Evolutionary conservation across 1,140 invertebrate genomes (phyloP).

Genomic region (Chymomyza costata): DNA sequence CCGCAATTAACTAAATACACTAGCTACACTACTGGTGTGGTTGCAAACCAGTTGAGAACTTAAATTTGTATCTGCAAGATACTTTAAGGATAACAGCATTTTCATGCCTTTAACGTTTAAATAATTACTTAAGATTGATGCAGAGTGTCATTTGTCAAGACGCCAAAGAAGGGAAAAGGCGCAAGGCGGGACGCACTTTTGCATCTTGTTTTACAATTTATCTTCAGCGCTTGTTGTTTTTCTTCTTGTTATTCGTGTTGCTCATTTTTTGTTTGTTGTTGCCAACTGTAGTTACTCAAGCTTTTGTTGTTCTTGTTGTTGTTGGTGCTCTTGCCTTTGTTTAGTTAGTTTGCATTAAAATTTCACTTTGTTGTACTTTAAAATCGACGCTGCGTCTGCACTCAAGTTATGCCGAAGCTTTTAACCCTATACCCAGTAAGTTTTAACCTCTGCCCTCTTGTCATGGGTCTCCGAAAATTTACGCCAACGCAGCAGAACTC

Average conservation of each 20-base stretch:
- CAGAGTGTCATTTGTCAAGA: slow-evolving; percentile 72
- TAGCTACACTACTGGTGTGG: slow-evolving; percentile 31
- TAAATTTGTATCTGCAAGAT: slow-evolving; percentile 7
- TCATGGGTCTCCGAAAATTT: slow-evolving; percentile 30
- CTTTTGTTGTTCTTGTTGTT: slow-evolving; percentile 4
- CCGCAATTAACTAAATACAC: too few species aligned
- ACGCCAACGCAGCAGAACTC: slow-evolving; percentile 43
- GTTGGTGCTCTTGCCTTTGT: slow-evolving; percentile 15
- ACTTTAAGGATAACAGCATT: slow-evolving; percentile 61
- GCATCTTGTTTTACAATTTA: slow-evolving; percentile 72
- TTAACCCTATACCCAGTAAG: neutral
- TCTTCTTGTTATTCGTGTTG: slow-evolving; percentile 52
- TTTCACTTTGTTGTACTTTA: slow-evolving; percentile 66
- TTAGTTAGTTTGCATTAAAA: slow-evolving; percentile 71
- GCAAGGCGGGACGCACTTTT: slow-evolving; percentile 42
- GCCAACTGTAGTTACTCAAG: neutral
- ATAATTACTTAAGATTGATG: slow-evolving; percentile 74
- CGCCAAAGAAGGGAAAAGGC: slow-evolving; percentile 40
- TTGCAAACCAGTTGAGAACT: slow-evolving; percentile 15
- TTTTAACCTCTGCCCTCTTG: too few species aligned
- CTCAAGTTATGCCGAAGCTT: slow-evolving; percentile 16
- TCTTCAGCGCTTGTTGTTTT: too few species aligned
- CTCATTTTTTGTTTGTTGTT: slow-evolving; percentile 16
- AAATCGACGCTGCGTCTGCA: slow-evolving; percentile 21
- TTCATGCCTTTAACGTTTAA: slow-evolving; percentile 70